Evolutionary conservation across 2,113 vertebrate genomes (phyloP), one percentile per base, ranked within the genome.

Genomic region (Equus quagga): DNA sequence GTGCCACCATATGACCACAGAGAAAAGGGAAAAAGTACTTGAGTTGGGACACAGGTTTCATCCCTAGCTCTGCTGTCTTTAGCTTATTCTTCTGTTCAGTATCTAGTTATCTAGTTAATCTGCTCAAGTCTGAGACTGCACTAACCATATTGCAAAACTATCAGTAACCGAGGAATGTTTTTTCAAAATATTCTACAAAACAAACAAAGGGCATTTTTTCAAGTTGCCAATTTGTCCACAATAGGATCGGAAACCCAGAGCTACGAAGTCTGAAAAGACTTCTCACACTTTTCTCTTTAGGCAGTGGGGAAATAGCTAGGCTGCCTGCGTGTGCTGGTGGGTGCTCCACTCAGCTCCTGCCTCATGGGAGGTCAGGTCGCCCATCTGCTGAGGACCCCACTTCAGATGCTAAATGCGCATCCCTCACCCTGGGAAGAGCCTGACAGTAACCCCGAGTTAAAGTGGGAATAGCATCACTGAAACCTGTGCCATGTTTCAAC

Each of bases 121-220:
- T n/a, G 58, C 44, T 58, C 15, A 51, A 81, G 49, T 46, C 31
- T 46, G 49, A 85, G 28, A 41, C 2, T 67, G 28, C 60, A 81
- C 7, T 54, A 65, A n/a, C 41, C 73, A 58, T 18, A 58, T 0
- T 46, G 15, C 49, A 41, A 90, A 76, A 84, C 46, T 49, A 33
- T 24, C n/a, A 82, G 46, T 12, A 64, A 41, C 36, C 58, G 33
- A 86, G 31, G 92, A 92, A 41, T 23, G 28, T 3, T n/a, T 80
- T 78, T 72, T 56, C 18, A 91, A 89, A 89, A 82, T 10, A 80
- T 24, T 69, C 69, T 79, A 83, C 26, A 69, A 79, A 92, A 79
- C 2, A 17, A 65, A 76, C 17, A 41, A 23, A 90, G 46, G 41
- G 54, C 13, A 54, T 64, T 26, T 33, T 89, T 41, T 24, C 67